phyloP scores from a whole-genome alignment of 2,888 invertebrate species.

The Chymomyza amoena region DNA sequence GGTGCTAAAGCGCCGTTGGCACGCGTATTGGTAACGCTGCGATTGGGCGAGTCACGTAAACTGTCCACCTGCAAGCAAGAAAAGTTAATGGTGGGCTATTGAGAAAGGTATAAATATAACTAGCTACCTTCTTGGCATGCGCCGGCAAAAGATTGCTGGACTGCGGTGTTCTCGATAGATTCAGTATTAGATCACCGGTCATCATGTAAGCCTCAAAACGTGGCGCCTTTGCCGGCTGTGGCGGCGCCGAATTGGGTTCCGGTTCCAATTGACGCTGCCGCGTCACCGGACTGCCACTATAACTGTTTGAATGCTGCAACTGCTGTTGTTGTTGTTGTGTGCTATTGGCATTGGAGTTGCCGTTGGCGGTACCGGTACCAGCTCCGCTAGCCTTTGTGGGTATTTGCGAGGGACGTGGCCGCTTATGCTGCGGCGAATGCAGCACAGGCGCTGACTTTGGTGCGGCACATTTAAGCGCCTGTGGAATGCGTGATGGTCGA shows the following conservation, averaged over 20 bases:
- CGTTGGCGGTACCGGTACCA: conserved; percentile 33
- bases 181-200: conserved; percentile 97
- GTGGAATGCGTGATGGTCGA: conserved; percentile 82
- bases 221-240: conserved; percentile 76
- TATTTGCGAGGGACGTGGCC: conserved; percentile 77
- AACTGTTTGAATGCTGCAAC: conserved; percentile 69
- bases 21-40: conserved; percentile 60
- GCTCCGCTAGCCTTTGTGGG: conserved; percentile 74
- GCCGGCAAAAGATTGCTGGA: conserved; percentile 82
- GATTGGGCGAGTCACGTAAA: conserved; percentile 77
- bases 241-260: conserved; percentile 76
- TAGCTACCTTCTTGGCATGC: conserved; percentile 77
- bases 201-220: conserved; percentile 97
- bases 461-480: conserved; percentile 75
- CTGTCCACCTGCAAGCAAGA: conserved; percentile 74
- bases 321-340: conserved; percentile 31
- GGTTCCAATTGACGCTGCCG: conserved; percentile 57
- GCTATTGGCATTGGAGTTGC: conserved; percentile 21
- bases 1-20: conserved; percentile 78
- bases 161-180: conserved; percentile 90
- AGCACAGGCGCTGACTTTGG: conserved; percentile 70
- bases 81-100: background rate
- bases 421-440: conserved; percentile 78
- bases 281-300: conserved; percentile 65
- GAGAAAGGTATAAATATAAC: background rate